phyloP scores from a whole-genome alignment of 2,888 invertebrate genomes.

The Stegana nigrithorax region DNA sequence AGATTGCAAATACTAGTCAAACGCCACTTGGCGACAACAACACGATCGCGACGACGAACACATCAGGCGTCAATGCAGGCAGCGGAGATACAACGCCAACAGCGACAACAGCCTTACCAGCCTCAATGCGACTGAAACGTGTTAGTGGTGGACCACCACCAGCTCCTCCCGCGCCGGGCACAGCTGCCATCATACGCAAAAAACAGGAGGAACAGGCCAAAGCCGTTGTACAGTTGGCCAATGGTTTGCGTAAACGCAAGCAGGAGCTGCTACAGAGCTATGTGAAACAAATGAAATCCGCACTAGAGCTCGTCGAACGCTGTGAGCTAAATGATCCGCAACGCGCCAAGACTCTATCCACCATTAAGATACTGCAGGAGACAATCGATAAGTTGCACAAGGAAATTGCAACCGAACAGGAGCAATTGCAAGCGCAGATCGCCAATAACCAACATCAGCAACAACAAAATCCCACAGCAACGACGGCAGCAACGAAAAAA shows the following conservation, averaged over 20 bases:
- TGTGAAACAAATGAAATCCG: conserved; percentile 85
- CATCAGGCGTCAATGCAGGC: too few species aligned
- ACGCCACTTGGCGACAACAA: too few species aligned
- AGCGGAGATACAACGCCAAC: conserved; percentile 10
- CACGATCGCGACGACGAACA: neutral
- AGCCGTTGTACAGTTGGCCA: conserved; percentile 80
- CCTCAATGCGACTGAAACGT: conserved; percentile 50
- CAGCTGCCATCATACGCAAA: conserved; percentile 75
- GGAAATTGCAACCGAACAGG: conserved; percentile 67
- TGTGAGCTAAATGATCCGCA: conserved; percentile 80
- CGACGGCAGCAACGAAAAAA: conserved; percentile 70
- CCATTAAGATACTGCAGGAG: conserved; percentile 85
- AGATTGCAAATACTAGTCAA: conserved; percentile 50
- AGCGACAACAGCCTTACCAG: conserved; percentile 47
- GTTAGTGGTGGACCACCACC: too few species aligned
- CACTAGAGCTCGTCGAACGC: conserved; percentile 85
- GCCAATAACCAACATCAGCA: conserved; percentile 49
- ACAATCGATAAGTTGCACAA: conserved; percentile 76
- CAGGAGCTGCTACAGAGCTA: conserved; percentile 89
- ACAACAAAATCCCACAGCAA: conserved; percentile 23
- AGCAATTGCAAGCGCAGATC: conserved; percentile 66
- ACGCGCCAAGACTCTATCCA: conserved; percentile 79
- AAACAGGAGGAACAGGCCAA: conserved; percentile 82
- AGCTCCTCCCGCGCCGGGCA: conserved; percentile 71
- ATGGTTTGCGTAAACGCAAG: conserved; percentile 85